Evolutionary conservation across 2,113 vertebrate genomes (phyloP), one percentile per base, ranked within the genome.

Genomic region (Collichthys lucidus): DNA sequence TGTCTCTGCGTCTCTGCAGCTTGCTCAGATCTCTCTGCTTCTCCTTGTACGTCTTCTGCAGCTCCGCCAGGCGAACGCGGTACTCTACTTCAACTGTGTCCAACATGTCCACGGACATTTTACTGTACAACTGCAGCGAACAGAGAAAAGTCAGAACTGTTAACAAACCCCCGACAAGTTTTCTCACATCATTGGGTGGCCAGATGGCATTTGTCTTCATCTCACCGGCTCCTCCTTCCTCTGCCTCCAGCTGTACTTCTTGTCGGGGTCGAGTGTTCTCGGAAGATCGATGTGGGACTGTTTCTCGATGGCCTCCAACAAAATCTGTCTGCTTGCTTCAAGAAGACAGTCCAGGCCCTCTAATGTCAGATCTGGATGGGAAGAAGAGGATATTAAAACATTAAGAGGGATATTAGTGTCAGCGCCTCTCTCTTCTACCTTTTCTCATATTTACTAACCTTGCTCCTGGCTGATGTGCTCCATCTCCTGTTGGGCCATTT

Each of bases 161-260:
- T 60, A 24, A 17, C 24, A 26, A 3, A 79, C 4, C 7, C 7
- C 35, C 0, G 35, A 11, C 26, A 10, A 10, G 2, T 20, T 64
- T 59, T 61, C 14, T 46, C 8, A 40, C 22, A 46, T 66, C 49
- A n/a, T 2, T 47, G 16, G 17, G 17, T 0, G 49, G n/a, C 4
- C 1, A 6, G 35, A 0, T 47, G 2, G 35, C 5, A 3, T 24
- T 47, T 19, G 22, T 57, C 56, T 76, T 60, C 42, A 17, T 90
- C 95, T 95, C 92, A 99, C 98, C 8, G 95, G 96, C 81, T 97
- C 96, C 31, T 97, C 97, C 79, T 97, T 99, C 93, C 97, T 97
- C 90, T 96, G 97, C 95, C 97, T 98, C 98, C 98, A 99, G 96
- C 98, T 99, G 92, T 99, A 99, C 77, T 97, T 98, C 94, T 97